Conservation (phyloP, 2,888 invertebrate species). For the Steinernema carpocapsae region DNA sequence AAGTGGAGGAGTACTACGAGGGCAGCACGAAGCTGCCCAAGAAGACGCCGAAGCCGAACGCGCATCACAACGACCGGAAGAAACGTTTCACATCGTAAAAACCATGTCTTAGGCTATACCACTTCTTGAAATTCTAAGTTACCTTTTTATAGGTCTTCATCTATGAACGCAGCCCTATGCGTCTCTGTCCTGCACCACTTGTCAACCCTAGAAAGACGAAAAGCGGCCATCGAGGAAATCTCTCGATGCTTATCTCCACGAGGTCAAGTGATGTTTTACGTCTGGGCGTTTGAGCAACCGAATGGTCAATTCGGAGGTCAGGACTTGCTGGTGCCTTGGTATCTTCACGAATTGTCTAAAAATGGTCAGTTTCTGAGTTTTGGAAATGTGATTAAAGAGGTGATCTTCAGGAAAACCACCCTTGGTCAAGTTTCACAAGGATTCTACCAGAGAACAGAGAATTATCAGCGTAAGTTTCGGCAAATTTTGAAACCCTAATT, state of each 20-base stretch:
- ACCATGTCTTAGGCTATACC: too few species aligned
- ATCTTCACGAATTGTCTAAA: slow-evolving; percentile 60
- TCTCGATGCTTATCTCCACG: slow-evolving; percentile 76
- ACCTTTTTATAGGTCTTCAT: slow-evolving; percentile 80
- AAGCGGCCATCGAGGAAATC: slow-evolving; percentile 79
- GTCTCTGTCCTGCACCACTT: slow-evolving; percentile 97
- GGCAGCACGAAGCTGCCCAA: background rate
- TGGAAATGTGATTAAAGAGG: background rate
- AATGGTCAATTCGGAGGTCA: slow-evolving; percentile 72
- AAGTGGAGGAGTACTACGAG: background rate
- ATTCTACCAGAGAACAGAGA: slow-evolving; percentile 65
- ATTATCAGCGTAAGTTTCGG: slow-evolving; percentile 50
- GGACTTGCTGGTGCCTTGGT: slow-evolving; percentile 66
- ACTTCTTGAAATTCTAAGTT: too few species aligned
- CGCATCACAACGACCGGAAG: too few species aligned
- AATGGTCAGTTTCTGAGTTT: slow-evolving; percentile 46
- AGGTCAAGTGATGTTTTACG: slow-evolving; percentile 86
- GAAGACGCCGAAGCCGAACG: background rate
- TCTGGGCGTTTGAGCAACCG: slow-evolving; percentile 95
- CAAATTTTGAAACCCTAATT: background rate
- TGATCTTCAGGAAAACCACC: slow-evolving; percentile 53
- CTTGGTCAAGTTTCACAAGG: slow-evolving; percentile 60
- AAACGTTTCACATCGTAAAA: too few species aligned
- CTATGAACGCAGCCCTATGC: slow-evolving; percentile 91
- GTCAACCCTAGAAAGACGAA: slow-evolving; percentile 88